Evolutionary conservation across 2,888 invertebrate genomes (phyloP), one percentile per base, ranked within the genome.

Genomic region (Danaus chrysippus): DNA sequence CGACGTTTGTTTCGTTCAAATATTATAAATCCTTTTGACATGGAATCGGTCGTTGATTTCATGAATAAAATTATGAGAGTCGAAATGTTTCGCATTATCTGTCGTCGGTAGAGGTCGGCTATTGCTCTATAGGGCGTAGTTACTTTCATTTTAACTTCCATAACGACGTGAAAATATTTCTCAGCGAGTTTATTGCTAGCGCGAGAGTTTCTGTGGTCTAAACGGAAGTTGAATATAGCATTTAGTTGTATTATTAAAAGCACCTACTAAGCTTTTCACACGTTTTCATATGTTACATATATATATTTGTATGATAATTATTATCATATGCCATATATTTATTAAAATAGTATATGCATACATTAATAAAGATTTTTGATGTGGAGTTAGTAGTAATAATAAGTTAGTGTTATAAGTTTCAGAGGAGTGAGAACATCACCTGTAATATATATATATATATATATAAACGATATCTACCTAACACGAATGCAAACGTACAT

Each of bases 111-210:
- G 75, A 78, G 81, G 78, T 74, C 76, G 70, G 75, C 75, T 82
- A 90, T 86, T 76, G 84, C 86, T 80, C 89, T 84, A 77, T 79
- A 58, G 89, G 89, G 89, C 83, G 81, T 81, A 83, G 77, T 90
- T 89, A 86, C 83, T 86, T 88, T 88, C 88, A 88, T 88, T 90
- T 87, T 84, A 89, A 88, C 87, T 87, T 87, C 83, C 85, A 82
- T 83, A 87, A 89, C 88, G 88, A 89, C 84, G 89, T 88, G 89
- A 88, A 88, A 90, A 90, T 88, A 89, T 89, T 86, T 85, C 87
- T 83, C 82, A 76, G 77, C 74, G 77, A 86, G 83, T 85, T 88
- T 88, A 89, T 88, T 83, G 84, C 85, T 77, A 81, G 78, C 84
- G 73, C 68, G 86, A 84, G 88, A 85, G 80, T 81, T 81, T 74